phyloP scores from a whole-genome alignment of 2,888 invertebrate genomes.

The Myopa testacea region DNA sequence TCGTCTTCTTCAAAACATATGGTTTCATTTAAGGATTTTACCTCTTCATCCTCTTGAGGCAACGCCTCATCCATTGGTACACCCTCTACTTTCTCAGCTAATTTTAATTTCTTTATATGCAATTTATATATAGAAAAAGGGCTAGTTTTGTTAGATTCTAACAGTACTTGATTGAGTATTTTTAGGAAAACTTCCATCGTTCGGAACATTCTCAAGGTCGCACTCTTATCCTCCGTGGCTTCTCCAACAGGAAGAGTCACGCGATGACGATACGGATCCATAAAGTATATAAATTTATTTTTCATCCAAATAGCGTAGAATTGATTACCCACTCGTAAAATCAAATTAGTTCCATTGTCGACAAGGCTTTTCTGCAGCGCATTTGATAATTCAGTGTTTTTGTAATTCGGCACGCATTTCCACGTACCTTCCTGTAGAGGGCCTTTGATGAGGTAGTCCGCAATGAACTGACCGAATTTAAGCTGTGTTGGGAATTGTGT shows the following conservation, averaged over 20 bases:
- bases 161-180: slow-evolving; percentile 59
- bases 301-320: slow-evolving; percentile 64
- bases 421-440: slow-evolving; percentile 57
- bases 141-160: slow-evolving; percentile 60
- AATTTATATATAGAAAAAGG: slow-evolving; percentile 58
- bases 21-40: slow-evolving; percentile 58
- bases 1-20: slow-evolving; percentile 59
- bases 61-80: slow-evolving; percentile 35
- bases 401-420: slow-evolving; percentile 62
- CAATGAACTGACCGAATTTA: slow-evolving; percentile 60
- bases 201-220: slow-evolving; percentile 62
- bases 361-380: slow-evolving; percentile 54
- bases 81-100: slow-evolving; percentile 38
- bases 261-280: slow-evolving; percentile 65
- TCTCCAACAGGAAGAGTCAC: slow-evolving; percentile 44
- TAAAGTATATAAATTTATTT: slow-evolving; percentile 58
- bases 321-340: slow-evolving; percentile 62
- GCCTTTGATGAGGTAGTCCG: slow-evolving; percentile 51
- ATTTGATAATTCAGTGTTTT: slow-evolving; percentile 55
- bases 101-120: slow-evolving; percentile 45
- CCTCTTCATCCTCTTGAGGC: slow-evolving; percentile 43
- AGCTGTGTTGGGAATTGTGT: slow-evolving; percentile 59
- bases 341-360: slow-evolving; percentile 52
- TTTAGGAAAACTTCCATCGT: slow-evolving; percentile 58
- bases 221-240: slow-evolving; percentile 49